Conservation (phyloP, 2,888 invertebrate genomes). For the Apantesis nais region DNA sequence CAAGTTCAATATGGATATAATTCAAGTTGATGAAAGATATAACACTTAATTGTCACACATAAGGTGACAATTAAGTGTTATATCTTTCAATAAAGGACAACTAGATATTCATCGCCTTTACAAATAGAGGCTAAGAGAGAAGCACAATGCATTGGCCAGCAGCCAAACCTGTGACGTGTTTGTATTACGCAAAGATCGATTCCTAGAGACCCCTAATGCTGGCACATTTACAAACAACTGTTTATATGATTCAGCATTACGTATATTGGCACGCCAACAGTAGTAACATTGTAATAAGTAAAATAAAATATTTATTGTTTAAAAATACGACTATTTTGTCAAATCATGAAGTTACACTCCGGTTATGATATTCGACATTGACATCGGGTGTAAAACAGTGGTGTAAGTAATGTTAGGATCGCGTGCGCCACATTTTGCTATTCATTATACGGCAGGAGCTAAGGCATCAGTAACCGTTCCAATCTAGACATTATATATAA, state of each 20-base stretch:
- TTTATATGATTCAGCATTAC: conserved; percentile 35
- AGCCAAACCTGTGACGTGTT: conserved; percentile 57
- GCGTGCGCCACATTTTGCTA: conserved; percentile 56
- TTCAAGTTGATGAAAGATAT: too few species aligned
- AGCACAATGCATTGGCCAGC: conserved; percentile 55
- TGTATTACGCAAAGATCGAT: conserved; percentile 56
- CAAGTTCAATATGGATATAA: too few species aligned
- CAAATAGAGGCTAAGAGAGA: conserved; percentile 44
- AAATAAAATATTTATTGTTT: conserved; percentile 23
- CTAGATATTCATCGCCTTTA: conserved; percentile 26
- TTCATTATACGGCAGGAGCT: conserved; percentile 51
- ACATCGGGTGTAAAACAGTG: conserved; percentile 36
- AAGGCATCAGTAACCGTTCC: conserved; percentile 28
- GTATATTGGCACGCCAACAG: conserved; percentile 33
- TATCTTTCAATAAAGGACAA: conserved; percentile 20
- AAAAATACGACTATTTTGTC: conserved; percentile 30
- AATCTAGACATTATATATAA: background rate
- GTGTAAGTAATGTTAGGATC: conserved; percentile 54
- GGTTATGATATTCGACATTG: conserved; percentile 32
- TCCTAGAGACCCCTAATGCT: conserved; percentile 39
- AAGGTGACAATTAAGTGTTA: background rate
- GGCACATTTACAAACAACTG: conserved; percentile 43
- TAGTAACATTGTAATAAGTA: conserved; percentile 25
- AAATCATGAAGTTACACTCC: conserved; percentile 38
- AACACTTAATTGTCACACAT: too few species aligned